Evolutionary conservation across 2,113 vertebrate genomes (phyloP), one percentile per base, ranked within the genome.

Genomic region (Tonatia bakeri): DNA sequence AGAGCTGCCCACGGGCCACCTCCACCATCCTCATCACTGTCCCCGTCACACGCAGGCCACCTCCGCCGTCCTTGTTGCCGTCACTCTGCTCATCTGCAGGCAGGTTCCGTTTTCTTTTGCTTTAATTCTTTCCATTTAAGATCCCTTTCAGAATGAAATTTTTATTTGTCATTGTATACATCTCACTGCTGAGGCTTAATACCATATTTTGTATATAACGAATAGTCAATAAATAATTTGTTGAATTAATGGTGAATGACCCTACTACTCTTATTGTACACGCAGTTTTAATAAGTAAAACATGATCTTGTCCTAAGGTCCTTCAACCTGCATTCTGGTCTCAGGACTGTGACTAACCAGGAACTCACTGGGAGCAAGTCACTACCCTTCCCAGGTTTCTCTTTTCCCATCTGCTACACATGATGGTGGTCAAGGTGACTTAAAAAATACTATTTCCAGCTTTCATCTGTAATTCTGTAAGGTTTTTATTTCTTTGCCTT

Each of bases 71-170:
- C 2, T 33, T 33, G 17, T 17, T 50, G 17, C 10, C 24, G 5
- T 26, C 31, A n/a, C 52, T 65, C 19, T 38, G 28, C 17, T 43
- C 45, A 50, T 47, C 50, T 26, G 7, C 9, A 17, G 79, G 67
- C 7, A 31, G 4, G 17, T 2, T 15, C 36, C 4, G 7, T 40
- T 61, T 59, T 50, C 69, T 92, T 92, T 26, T 14, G n/a, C 12
- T 79, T 91, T 33, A 69, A 96, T 52, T 61, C 43, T 65, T 54
- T 82, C 40, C 33, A 36, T 56, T 87, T 52, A 79, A 79, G 75
- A 82, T n/a, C 10, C 3, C 72, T 77, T 91, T n/a, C 69, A 73
- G 56, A 54, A 73, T 82, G 73, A 45, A 64, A 40, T 9, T 26
- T 64, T 76, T 43, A 17, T 38, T 76, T 50, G n/a, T 45, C 26